Evolutionary conservation across 2,797 vertebrate genomes (phyloP), one percentile per base, ranked within the genome.

Genomic region (Pristis pectinata): DNA sequence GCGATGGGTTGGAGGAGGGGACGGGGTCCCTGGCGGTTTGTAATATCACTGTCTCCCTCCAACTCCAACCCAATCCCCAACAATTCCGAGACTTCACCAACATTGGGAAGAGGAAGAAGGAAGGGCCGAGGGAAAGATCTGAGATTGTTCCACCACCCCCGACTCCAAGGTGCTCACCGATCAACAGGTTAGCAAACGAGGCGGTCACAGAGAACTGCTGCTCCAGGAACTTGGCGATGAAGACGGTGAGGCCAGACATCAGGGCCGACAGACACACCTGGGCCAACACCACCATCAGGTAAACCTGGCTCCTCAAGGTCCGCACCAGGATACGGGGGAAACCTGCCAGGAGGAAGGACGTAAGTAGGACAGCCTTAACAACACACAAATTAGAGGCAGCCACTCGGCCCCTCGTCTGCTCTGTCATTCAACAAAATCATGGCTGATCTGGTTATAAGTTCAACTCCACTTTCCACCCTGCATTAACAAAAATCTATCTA

Each of bases 151-250:
- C 10, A 10, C 22, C 82, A 15, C n/a, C 94, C 41, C 79, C 76
- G n/a, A 11, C 8, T 19, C 64, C 3, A 9, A 27, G 0, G 2
- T n/a, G 15, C 96, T 96, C 95, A 98, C 99, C 99, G 0, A 99
- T 98, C 97, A 99, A 97, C 96, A 98, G 96, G 96, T 97, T 98
- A 96, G 99, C 98, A 0, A 97, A 96, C 79, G 98, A 96, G 0
- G 97, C 97, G 0, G 98, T 98, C 96, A 97, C 95, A 37, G 95
- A 97, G 96, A 99, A 99, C 95, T 99, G 99, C 1, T 96, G 97
- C 96, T 99, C 98, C 27, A 99, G 97, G 96, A 98, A 98, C 96
- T 99, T 99, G 64, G 97, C 96, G 98, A 99, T 98, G 95, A 99
- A 99, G 0, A 98, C 99, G n/a, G 98, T 98, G 30, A 98, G 96